Conservation (phyloP, 2,888 invertebrate genomes). For the Luperina nickerlii region DNA sequence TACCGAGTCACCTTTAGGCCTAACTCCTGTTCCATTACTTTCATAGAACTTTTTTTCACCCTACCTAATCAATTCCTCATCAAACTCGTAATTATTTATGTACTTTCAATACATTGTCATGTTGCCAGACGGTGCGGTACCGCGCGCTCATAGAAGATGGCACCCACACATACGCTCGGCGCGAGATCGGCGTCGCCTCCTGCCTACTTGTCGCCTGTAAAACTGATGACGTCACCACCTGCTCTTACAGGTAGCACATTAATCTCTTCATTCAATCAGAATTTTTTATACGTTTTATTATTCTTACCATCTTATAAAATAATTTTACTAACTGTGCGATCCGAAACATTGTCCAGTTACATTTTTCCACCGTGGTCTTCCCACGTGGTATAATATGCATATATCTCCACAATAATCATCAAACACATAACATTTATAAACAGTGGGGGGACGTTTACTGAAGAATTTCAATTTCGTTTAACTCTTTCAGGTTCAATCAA, state of each 20-base stretch:
- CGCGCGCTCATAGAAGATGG: conserved; percentile 88
- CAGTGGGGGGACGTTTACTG: too few species aligned
- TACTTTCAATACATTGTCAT: not conserved
- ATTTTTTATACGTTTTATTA: not conserved
- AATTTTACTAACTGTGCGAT: not conserved
- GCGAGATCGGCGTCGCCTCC: conserved; percentile 76
- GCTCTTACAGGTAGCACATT: conserved; percentile 80
- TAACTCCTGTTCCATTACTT: not conserved
- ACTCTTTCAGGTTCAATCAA: conserved; percentile 83
- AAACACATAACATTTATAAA: not conserved
- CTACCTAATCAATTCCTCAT: not conserved
- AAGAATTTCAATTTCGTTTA: not conserved
- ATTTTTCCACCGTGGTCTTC: not conserved
- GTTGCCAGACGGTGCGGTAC: conserved; percentile 78
- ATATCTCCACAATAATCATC: not conserved
- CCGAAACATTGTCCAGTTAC: not conserved
- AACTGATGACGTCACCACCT: conserved; percentile 79
- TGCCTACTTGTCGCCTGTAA: conserved; percentile 85
- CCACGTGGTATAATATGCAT: too few species aligned
- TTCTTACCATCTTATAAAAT: not conserved
- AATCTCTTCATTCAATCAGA: not conserved
- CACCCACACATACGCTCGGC: conserved; percentile 79
- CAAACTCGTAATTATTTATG: not conserved
- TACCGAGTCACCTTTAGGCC: not conserved
- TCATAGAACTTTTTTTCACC: not conserved